These are phyloP conservation scores for silkworm (Bombyx mori) DNA, from an alignment of 1,140 invertebrate genomes.

Conservation along the genomic window ASM3026992v2 NC_085120.1:11905001-11905500, in stretches of 20 bases:
- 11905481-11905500: conserved; percentile 54
- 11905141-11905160: conserved; percentile 60
- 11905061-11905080: too few relatives aligned
- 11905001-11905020: too few relatives aligned
- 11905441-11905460: conserved; percentile 31
- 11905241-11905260: conserved; percentile 35
- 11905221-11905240: conserved; percentile 50
- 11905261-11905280: conserved; percentile 56
- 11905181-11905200: conserved; percentile 69
- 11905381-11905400: neutral
- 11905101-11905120: neutral
- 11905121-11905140: conserved; percentile 24
- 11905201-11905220: conserved; percentile 68
- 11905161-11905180: conserved; percentile 67
- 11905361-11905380: conserved; percentile 4
- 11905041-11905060: too few relatives aligned
- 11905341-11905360: conserved; percentile 52
- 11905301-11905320: conserved; percentile 52
- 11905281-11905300: conserved; percentile 52
- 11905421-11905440: conserved; percentile 13
- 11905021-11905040: too few relatives aligned
- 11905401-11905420: conserved; percentile 5
- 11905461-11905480: conserved; percentile 46
- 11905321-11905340: conserved; percentile 60
- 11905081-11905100: too few relatives aligned